Base-by-base conservation (phyloP, 1,140 invertebrate species). In the Dendrolimus punctatus region DNA sequence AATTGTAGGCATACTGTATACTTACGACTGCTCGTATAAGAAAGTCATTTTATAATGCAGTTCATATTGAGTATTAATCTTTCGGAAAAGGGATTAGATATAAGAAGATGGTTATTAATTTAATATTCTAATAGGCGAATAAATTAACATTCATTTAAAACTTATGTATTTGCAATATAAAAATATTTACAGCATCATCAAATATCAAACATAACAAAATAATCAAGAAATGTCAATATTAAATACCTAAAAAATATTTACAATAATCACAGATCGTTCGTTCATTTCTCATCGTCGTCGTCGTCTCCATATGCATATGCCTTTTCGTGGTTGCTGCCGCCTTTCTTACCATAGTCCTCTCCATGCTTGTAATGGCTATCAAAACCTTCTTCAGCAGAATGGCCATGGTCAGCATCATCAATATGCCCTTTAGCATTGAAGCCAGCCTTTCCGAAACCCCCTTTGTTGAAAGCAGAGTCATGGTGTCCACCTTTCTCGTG, bases 401-500 rank as follows among this genome's bases (percentile, higher is more conserved):
- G 87, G 23, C 78, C 88, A 6, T 85, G 66, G 41, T 89, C 78
- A 39, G 73, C 73, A 45, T 81, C 80, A 40, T 87, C 67, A 48
- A 73, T 52, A 39, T 87, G 78, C 0, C 88, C 90, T 57, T 90
- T 89, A 37, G 87, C 76, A 58, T 78, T 82, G 41, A 73, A 79
- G 0, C 89, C 90, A 48, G 87, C 71, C 44, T 89, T 88, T 2
- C 87, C 90, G 8, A 76, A 84, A 39, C 83, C 77, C 37, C 65
- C 72, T n/a, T 87, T 78, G 23, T 89, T 71, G 55, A 81, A 88
- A 0, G 64, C 90, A 0, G 88, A 84, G 9, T 90, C 87, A 47
- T 87, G 85, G 39, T 85, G 73, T 4, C 74, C 85, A 1, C 88
- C 90, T 49, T 91, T 88, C 53, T 89, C 73, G 58, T 89, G 86